Base-by-base conservation (phyloP, 2,113 vertebrate genomes). In the Melanerpes formicivorus region DNA sequence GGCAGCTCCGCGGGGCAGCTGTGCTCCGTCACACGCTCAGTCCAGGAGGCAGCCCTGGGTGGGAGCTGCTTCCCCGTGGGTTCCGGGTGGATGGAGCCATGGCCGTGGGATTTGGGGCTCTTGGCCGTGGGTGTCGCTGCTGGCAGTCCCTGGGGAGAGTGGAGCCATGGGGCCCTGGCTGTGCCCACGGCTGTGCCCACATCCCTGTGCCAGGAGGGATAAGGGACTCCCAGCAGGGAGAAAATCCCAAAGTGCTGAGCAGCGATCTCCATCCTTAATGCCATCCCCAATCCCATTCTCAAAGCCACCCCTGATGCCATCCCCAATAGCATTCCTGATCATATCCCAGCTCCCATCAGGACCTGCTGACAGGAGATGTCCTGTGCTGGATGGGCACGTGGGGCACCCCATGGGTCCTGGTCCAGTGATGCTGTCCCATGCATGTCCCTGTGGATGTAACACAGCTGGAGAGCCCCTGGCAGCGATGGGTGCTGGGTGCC, bases 1-100 rank as follows among this genome's bases (percentile, higher is more conserved):
- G 95, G 93, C 94, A 95, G 93, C 81, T 93, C 94, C 30, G 18
- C 34, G 2, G 93, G 79, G 93, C 77, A 50, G 58, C 72, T 8
- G 29, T 3, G 27, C 85, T 79, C 52, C 1, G 4, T 67, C 13
- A 72, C 75, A 10, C 11, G 9, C 56, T 64, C 63, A 23, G 58
- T 63, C 67, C 1, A 3, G 69, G 29, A 27, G n/a, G 5, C 29
- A 59, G 65, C 79, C 55, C 60, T 6, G 70, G 0, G 12, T 1
- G 0, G 66, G 71, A 71, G 79, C 88, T 60, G 73, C 75, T 9
- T 14, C 17, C 54, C 58, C 37, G 10, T 3, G 2, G 48, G 0
- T 29, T 52, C 21, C 5, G 50, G 22, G 22, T 52, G 50, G 50
- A 25, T 25, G 50, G 50, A 23, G 22, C 22, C 50, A 52, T 13